Percentiles rank a stretch among this genome's conserved stretches.
Conservation (phyloP, 2,113 vertebrate species). For the Chionis minor region DNA sequence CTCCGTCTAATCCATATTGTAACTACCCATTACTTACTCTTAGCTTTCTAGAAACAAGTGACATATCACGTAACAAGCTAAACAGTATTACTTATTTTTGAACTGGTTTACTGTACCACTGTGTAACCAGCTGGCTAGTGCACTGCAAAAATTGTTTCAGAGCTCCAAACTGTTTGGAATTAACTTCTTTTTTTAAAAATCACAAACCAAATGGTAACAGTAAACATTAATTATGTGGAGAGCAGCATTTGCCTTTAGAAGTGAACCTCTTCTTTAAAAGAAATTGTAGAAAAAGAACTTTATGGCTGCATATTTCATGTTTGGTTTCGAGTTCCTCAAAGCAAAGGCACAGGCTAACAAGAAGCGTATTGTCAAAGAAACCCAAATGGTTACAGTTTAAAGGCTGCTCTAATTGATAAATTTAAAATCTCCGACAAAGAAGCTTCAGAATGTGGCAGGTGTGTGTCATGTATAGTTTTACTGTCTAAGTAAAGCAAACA, state of each 20-base stretch:
- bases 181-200: neutral
- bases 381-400: conserved; percentile 14
- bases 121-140: neutral
- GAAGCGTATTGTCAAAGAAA: conserved; percentile 15
- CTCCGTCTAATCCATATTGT: conserved; percentile 16
- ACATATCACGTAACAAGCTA: neutral
- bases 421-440: conserved; percentile 58
- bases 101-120: neutral
- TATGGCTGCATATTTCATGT: neutral
- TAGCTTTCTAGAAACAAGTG: conserved; percentile 56
- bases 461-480: conserved; percentile 67
- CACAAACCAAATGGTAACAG: neutral
- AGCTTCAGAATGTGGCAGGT: conserved; percentile 71
- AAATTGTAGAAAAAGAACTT: neutral
- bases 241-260: neutral
- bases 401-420: conserved; percentile 48
- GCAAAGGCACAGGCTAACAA: neutral
- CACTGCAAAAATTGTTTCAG: neutral
- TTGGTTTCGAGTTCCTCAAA: neutral
- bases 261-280: neutral
- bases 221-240: neutral
- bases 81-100: conserved; percentile 20
- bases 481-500: conserved; percentile 78
- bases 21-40: conserved; percentile 51
- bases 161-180: neutral